Percentiles rank a stretch among this genome's conserved stretches.
These are phyloP conservation scores for Sylvia atricapilla DNA, from an alignment of 2,113 vertebrate species.

Conservation along the genomic window DNA sequence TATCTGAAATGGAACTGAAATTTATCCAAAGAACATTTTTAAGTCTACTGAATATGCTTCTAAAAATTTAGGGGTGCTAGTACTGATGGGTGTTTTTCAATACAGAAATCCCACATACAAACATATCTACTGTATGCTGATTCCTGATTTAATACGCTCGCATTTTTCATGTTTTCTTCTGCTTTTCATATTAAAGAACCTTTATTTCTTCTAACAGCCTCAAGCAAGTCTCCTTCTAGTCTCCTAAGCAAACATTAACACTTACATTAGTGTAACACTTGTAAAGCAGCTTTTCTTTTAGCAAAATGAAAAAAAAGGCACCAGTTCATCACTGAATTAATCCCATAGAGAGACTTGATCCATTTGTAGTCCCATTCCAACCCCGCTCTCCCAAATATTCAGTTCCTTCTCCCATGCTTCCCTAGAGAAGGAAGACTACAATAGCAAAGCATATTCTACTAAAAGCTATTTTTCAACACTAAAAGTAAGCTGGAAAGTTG, in stretches of 20 bases:
- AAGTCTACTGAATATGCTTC: neutral
- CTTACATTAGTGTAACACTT: constrained; percentile 15
- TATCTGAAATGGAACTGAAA: neutral
- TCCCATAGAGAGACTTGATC: neutral
- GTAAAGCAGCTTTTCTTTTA: constrained; percentile 31
- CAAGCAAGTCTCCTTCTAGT: neutral
- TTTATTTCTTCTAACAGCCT: neutral
- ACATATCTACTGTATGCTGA: neutral
- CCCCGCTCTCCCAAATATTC: neutral
- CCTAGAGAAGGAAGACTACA: neutral
- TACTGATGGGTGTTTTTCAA: neutral
- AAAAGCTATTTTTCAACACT: neutral
- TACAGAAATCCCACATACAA: neutral
- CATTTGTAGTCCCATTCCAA: neutral
- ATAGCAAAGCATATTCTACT: neutral
- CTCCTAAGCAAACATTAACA: constrained; percentile 28
- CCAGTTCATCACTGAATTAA: constrained; percentile 6
- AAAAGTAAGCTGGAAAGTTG: neutral
- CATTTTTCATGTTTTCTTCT: neutral
- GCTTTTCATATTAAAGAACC: constrained; percentile 3
- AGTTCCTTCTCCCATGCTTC: neutral
- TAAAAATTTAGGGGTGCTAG: neutral
- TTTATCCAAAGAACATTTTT: neutral
- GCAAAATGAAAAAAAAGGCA: constrained; percentile 27
- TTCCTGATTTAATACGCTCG: neutral